Evolutionary conservation across 2,888 invertebrate species (phyloP), one percentile per base, ranked within the genome.

Genomic region (Caenorhabditis macrosperma): DNA sequence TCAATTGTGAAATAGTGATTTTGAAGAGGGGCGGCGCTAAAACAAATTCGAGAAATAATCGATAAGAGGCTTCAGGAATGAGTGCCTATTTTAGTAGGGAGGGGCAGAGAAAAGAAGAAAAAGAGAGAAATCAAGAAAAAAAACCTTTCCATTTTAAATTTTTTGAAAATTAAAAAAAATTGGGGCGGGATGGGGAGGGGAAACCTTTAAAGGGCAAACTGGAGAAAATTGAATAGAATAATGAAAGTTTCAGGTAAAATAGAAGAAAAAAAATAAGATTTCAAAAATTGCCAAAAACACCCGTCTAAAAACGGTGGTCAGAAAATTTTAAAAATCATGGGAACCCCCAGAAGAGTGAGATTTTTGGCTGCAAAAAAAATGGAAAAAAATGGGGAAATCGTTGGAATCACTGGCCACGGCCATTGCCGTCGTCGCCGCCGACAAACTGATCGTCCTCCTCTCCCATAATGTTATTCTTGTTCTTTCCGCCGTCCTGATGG

Each of bases 401-500:
- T 20, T 20, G 4, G 20, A 20, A 46, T 44, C 17, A 44, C 44
- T 44, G 44, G 4, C 17, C 44, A n/a, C 20, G 44, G 4, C 44
- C 44, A 38, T 38, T 12, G 4, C 54, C 35, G 41, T 24, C 26
- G 26, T 28, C 44, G 1, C 17, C 52, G 2, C 22, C 4, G 15
- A 12, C 57, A 35, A 69, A 69, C 41, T 60, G 24, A n/a, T 28
- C 50, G 5, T 68, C 35, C n/a, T 20, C 24, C 20, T 38, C 54
- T 2, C 30, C 10, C 24, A 55, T n/a, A 15, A 22, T 28, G 48
- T 61, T 57, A 0, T 50, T 35, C 30, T 59, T 28, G n/a, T 17
- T 24, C 35, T 67, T 46, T n/a, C 38, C 30, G 22, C 55, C n/a
- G 10, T 66, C 66, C 35, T 26, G 30, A 15, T n/a, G n/a, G n/a